A percentile compares a stretch with the other conserved stretches of the same genome.
These are phyloP conservation scores for Euplexia lucipara DNA, from an alignment of 2,888 invertebrate genomes.

Conservation along the genomic window DNA sequence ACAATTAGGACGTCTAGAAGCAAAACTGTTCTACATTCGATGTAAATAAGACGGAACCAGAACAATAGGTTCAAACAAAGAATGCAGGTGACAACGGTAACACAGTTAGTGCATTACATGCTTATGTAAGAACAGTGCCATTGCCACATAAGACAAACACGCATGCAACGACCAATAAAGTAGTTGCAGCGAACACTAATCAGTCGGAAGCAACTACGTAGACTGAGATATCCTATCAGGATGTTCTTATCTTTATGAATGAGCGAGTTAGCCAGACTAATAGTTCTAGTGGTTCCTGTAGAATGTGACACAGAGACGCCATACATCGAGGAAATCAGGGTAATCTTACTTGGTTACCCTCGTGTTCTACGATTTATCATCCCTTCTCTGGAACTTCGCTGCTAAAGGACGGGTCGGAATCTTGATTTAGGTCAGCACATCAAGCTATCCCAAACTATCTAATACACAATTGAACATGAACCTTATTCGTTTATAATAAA, in stretches of 20 bases:
- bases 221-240: slow-evolving; percentile 55
- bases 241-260: slow-evolving; percentile 50
- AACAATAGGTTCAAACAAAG: neutral
- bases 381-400: neutral
- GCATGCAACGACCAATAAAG: slow-evolving; percentile 18
- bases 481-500: too few relatives aligned
- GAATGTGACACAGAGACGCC: slow-evolving; percentile 37
- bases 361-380: slow-evolving; percentile 36
- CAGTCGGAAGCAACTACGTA: slow-evolving; percentile 25
- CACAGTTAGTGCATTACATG: slow-evolving; percentile 2
- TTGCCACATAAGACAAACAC: neutral
- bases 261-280: slow-evolving; percentile 39
- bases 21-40: neutral
- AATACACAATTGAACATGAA: too few relatives aligned
- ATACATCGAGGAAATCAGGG: slow-evolving; percentile 43
- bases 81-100: neutral
- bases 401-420: too few relatives aligned
- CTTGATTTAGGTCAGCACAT: neutral
- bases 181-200: slow-evolving; percentile 25
- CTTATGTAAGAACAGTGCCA: slow-evolving; percentile 5
- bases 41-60: neutral
- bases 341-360: slow-evolving; percentile 47
- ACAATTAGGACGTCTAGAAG: neutral
- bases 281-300: slow-evolving; percentile 42
- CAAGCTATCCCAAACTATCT: too few relatives aligned